Conservation (phyloP, 35 echinoderm and acorn worm genomes). For the Lytechinus pictus region DNA sequence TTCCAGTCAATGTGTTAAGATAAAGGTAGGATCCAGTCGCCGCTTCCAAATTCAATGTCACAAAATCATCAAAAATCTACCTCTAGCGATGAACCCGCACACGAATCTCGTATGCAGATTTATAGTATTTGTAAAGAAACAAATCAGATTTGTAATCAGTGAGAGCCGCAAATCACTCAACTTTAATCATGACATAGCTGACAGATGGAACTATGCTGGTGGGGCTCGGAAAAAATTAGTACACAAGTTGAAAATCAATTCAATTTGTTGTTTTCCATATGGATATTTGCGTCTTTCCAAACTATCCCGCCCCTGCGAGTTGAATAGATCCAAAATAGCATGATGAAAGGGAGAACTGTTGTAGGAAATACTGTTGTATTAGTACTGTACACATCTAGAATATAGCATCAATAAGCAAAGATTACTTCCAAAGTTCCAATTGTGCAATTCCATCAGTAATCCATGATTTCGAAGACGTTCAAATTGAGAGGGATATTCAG, state of each 20-base stretch:
- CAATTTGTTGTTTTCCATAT: neutral
- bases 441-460: neutral
- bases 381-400: neutral
- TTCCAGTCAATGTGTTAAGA: neutral
- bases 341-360: neutral
- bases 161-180: neutral
- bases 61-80: neutral
- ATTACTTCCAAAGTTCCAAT: neutral
- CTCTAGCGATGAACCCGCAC: neutral
- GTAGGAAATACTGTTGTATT: no score
- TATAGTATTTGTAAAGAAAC: neutral
- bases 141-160: neutral
- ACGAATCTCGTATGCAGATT: neutral
- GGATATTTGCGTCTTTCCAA: neutral
- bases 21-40: neutral
- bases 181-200: neutral
- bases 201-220: neutral
- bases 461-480: neutral
- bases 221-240: neutral
- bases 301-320: neutral
- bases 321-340: neutral
- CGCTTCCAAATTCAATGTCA: neutral
- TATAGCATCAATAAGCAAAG: neutral
- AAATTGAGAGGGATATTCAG: neutral
- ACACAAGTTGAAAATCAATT: neutral